Percentiles rank a stretch among this genome's conserved stretches.
These are phyloP conservation scores for Oxyscelio sp. DNA, from an alignment of 2,888 invertebrate genomes.

Conservation along the genomic window DNA sequence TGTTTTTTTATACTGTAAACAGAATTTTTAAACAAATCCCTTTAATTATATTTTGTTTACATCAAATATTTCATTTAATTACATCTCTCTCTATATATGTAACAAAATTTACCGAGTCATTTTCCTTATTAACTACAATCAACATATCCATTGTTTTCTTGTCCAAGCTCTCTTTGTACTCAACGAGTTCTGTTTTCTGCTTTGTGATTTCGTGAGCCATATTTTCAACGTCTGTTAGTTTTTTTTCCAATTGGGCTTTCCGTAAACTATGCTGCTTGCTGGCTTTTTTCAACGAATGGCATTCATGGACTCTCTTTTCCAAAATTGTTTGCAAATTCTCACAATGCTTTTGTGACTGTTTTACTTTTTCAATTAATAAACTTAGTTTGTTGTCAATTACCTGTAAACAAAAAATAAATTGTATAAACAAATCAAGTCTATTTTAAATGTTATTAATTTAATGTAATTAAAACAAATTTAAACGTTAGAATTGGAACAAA, in stretches of 20 bases:
- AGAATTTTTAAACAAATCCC: no score
- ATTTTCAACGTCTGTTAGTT: slow-evolving; percentile 88
- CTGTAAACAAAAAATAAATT: slow-evolving; percentile 73
- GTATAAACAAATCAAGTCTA: background rate
- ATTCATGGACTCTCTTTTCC: slow-evolving; percentile 87
- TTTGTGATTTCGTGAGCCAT: slow-evolving; percentile 89
- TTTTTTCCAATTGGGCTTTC: slow-evolving; percentile 90
- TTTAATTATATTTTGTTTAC: no score
- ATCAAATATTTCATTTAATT: no score
- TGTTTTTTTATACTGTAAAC: no score
- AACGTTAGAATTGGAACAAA: no score
- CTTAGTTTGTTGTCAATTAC: slow-evolving; percentile 81
- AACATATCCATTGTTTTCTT: slow-evolving; percentile 83
- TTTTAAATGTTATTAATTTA: no score
- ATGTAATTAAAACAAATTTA: no score
- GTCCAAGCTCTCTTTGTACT: slow-evolving; percentile 84
- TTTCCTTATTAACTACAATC: slow-evolving; percentile 83
- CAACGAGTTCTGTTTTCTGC: slow-evolving; percentile 86
- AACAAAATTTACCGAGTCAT: slow-evolving; percentile 83
- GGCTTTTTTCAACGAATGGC: slow-evolving; percentile 88
- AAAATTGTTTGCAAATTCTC: slow-evolving; percentile 85
- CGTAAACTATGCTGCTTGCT: slow-evolving; percentile 90
- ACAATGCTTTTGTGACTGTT: slow-evolving; percentile 82
- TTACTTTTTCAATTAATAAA: slow-evolving; percentile 81
- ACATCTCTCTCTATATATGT: no score